phyloP scores from a whole-genome alignment of 2,113 vertebrate species.

The Callipepla californica region DNA sequence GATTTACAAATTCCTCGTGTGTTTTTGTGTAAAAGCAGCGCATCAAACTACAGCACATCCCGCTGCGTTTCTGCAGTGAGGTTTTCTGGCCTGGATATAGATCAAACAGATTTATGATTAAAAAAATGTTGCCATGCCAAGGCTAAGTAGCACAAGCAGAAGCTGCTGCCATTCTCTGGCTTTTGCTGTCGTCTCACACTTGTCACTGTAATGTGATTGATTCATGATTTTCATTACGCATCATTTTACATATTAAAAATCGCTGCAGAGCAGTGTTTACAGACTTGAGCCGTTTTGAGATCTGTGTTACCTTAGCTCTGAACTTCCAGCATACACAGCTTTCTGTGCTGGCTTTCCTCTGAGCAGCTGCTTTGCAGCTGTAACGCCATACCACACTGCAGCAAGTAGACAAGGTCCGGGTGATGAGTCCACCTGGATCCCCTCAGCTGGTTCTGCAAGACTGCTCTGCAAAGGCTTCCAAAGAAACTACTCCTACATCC shows the following conservation, averaged over 20 bases:
- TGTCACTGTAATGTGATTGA: background rate
- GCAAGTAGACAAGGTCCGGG: background rate
- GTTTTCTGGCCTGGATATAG: slow-evolving; percentile 30
- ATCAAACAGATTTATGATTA: slow-evolving; percentile 12
- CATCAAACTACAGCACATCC: background rate
- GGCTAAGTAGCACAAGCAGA: background rate
- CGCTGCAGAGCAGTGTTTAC: slow-evolving; percentile 39
- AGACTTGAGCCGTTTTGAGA: slow-evolving; percentile 46
- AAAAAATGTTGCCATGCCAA: background rate
- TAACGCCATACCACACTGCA: background rate
- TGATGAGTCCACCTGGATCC: background rate
- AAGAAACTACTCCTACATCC: background rate
- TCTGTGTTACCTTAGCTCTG: slow-evolving; percentile 1
- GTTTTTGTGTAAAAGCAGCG: background rate
- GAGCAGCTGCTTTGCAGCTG: slow-evolving; percentile 19
- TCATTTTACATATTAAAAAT: slow-evolving; percentile 53
- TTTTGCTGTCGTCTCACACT: slow-evolving; percentile 24
- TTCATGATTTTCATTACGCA: slow-evolving; percentile 13
- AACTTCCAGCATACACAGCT: slow-evolving; percentile 13
- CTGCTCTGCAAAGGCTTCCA: background rate
- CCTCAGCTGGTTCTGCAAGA: background rate
- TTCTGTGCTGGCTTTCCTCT: slow-evolving; percentile 34
- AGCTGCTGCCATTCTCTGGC: slow-evolving; percentile 8
- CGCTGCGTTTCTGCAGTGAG: background rate
- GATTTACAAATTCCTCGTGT: background rate